These are phyloP conservation scores for Brachyrhaphis roseni DNA, from an alignment of 2,797 vertebrate species.

Conservation along the genomic window DNA sequence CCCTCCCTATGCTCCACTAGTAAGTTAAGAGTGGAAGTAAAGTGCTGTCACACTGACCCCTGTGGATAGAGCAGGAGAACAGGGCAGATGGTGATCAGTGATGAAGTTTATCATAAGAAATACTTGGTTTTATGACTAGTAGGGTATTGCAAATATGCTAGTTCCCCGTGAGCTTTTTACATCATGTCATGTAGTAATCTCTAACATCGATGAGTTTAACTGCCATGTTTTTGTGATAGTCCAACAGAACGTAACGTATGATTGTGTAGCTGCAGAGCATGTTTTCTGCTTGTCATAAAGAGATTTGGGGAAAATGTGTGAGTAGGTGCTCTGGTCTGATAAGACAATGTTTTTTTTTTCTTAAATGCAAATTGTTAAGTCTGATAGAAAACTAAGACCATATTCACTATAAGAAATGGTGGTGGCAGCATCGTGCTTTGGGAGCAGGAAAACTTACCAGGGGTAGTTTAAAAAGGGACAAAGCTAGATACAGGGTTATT, in stretches of 20 bases:
- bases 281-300: background rate
- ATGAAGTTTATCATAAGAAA: constrained; percentile 50
- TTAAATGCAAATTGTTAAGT: background rate
- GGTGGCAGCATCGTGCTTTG: background rate
- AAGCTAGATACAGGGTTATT: background rate
- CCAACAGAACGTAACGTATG: background rate
- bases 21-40: constrained; percentile 49
- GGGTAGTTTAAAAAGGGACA: background rate
- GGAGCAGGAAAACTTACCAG: background rate
- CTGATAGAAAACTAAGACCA: background rate
- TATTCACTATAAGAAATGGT: background rate
- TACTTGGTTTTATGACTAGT: background rate
- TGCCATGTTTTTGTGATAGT: background rate
- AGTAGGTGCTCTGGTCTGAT: background rate
- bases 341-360: background rate
- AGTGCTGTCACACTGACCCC: constrained; percentile 68
- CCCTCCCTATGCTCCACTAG: constrained; percentile 21
- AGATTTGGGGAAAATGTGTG: background rate
- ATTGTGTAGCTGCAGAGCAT: background rate
- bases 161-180: background rate
- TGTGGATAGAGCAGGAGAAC: constrained; percentile 62
- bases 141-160: background rate
- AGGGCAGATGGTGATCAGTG: constrained; percentile 55
- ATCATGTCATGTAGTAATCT: background rate
- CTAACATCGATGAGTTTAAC: background rate